Evolutionary conservation across 2,113 vertebrate species (phyloP).

Genomic region (Plecotus auritus): DNA sequence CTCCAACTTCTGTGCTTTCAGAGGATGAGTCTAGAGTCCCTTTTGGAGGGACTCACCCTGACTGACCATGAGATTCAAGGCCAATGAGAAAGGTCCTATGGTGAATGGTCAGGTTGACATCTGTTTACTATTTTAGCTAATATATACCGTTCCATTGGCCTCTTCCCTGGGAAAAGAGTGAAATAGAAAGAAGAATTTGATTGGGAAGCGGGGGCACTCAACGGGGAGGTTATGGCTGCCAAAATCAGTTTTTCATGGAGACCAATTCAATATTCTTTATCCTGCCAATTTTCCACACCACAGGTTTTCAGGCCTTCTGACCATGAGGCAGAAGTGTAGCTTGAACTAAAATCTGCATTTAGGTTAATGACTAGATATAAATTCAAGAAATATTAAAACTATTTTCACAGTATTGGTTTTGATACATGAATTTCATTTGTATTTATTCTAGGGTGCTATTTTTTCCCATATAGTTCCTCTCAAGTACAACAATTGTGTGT

Average conservation of each 20-base stretch:
- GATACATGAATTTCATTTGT: slow-evolving; percentile 79
- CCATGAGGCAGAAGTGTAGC: slow-evolving; percentile 73
- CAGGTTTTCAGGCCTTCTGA: slow-evolving; percentile 73
- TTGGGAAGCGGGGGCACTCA: not conserved
- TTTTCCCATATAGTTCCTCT: slow-evolving; percentile 70
- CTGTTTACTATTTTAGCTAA: not conserved
- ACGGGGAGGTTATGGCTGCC: slow-evolving; percentile 54
- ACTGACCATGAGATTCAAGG: not conserved
- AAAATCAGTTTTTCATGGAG: slow-evolving; percentile 68
- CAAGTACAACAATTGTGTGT: slow-evolving; percentile 73
- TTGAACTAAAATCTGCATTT: slow-evolving; percentile 77
- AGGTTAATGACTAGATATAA: slow-evolving; percentile 79
- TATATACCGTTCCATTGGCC: not conserved
- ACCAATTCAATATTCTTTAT: slow-evolving; percentile 76
- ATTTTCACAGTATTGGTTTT: slow-evolving; percentile 79
- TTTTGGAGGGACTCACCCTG: not conserved
- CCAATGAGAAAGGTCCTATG: not conserved
- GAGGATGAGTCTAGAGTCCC: not conserved
- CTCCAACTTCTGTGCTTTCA: not conserved
- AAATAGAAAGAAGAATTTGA: slow-evolving; percentile 4
- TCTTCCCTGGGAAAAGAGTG: slow-evolving; percentile 1
- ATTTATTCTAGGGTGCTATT: slow-evolving; percentile 77
- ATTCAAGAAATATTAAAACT: slow-evolving; percentile 78
- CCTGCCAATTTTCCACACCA: slow-evolving; percentile 76
- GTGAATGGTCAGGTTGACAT: not conserved